A percentile compares a stretch with the other conserved stretches of the same genome.
Conservation (phyloP, 2,113 vertebrate species). For the Picathartes gymnocephalus region DNA sequence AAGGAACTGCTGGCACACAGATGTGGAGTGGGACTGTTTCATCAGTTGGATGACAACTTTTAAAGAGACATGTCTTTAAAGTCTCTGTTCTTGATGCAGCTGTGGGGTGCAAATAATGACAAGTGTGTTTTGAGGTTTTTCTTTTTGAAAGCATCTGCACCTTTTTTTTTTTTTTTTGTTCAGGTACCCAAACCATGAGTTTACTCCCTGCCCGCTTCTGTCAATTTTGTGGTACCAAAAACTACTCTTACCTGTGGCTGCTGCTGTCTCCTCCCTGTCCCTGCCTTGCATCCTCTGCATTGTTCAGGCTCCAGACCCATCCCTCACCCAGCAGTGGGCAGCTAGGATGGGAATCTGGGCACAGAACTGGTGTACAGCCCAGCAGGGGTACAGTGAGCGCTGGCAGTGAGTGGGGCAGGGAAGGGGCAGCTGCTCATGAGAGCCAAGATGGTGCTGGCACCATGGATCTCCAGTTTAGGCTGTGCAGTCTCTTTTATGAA, state of each 20-base stretch:
- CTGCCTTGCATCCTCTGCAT: accelerated
- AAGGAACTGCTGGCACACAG: neutral
- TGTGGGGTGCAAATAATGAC: neutral
- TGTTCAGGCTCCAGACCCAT: neutral
- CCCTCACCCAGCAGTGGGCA: neutral
- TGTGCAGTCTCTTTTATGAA: neutral
- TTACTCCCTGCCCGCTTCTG: neutral
- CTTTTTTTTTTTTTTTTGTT: neutral
- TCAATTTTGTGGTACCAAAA: neutral
- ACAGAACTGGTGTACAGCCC: neutral
- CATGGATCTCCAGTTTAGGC: neutral
- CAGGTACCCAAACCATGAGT: neutral
- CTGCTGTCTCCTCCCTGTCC: neutral
- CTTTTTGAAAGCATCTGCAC: neutral
- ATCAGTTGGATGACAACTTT: neutral
- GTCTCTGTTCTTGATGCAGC: neutral
- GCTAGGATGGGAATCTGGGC: neutral
- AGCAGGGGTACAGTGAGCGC: accelerated
- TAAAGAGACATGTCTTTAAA: neutral
- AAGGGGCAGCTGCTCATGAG: neutral
- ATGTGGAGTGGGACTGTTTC: neutral
- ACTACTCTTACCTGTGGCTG: neutral
- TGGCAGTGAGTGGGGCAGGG: neutral
- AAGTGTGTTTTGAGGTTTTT: neutral
- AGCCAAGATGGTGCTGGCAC: neutral